Base-by-base conservation (phyloP, 1,140 invertebrate species). In the Ectropis grisescens region DNA sequence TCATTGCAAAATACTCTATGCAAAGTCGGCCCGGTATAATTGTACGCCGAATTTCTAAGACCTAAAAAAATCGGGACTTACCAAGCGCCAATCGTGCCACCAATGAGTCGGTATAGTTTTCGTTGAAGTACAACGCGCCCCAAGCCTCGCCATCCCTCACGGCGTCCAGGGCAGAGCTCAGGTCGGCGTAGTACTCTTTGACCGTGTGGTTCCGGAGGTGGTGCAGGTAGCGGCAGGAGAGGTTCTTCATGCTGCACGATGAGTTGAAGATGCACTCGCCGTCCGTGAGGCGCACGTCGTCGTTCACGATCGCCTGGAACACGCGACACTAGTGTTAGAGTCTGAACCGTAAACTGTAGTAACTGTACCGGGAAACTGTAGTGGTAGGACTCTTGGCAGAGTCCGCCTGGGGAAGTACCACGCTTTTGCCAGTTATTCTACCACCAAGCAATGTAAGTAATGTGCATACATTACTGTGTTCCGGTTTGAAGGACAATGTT, bases 31-130 rank as follows among this genome's bases (percentile, higher is more conserved):
- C n/a, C n/a, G n/a, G n/a, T n/a, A n/a, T n/a, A n/a, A n/a, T n/a
- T n/a, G n/a, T n/a, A n/a, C n/a, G n/a, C n/a, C n/a, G n/a, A n/a
- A n/a, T n/a, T n/a, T n/a, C n/a, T n/a, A n/a, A n/a, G n/a, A n/a
- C n/a, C n/a, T n/a, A n/a, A n/a, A n/a, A n/a, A n/a, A n/a, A n/a
- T n/a, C 8, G n/a, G 24, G 5, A 39, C 54, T 68, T 52, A 84
- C 87, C 88, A 16, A 90, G 58, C 15, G 87, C 84, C 47, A 93
- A 85, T 46, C 93, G 85, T 2, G 88, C 87, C 0, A 91, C 82
- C 1, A 97, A 81, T 14, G 91, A 89, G 37, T 90, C 88, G 0
- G 95, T 93, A 55, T 95, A 98, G 58, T 96, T 96, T 48, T 91
- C 85, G 2, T 91, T 90, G 38, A 98, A 93, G 50, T 91, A 89